Percentiles rank a stretch among this genome's conserved stretches.
Conservation (phyloP, 2,113 vertebrate genomes). For the Corydoras maculifer region DNA sequence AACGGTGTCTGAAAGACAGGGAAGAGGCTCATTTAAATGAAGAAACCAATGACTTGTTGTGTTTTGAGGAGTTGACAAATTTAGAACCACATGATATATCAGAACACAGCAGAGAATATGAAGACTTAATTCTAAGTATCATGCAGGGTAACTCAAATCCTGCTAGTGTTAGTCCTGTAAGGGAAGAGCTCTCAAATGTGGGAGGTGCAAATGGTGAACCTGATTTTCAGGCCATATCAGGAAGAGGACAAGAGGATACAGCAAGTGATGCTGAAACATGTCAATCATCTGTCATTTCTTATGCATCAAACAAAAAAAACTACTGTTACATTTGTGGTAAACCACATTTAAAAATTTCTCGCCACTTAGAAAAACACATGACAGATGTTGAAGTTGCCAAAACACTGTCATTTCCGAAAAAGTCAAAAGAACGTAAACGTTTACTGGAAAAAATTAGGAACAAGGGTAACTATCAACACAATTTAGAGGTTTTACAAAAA, state of each 20-base stretch:
- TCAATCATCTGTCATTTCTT: conserved; percentile 8
- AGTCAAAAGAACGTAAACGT: conserved; percentile 33
- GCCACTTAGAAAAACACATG: conserved; percentile 30
- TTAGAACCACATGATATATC: conserved; percentile 2
- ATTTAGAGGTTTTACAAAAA: conserved; percentile 5
- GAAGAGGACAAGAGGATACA: conserved; percentile 1
- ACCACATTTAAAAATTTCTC: conserved; percentile 19
- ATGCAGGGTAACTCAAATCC: neutral
- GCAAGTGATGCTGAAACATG: neutral
- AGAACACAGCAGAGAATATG: neutral
- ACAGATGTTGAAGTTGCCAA: conserved; percentile 8
- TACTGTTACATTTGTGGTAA: conserved; percentile 38
- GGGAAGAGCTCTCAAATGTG: conserved; percentile 10
- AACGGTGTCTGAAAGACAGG: neutral
- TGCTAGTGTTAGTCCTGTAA: neutral
- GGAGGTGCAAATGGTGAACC: neutral
- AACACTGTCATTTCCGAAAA: conserved; percentile 15
- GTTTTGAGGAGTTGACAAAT: conserved; percentile 6
- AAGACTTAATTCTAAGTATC: conserved; percentile 3
- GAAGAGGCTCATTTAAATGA: neutral
- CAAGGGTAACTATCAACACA: conserved; percentile 1
- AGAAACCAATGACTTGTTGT: conserved; percentile 3
- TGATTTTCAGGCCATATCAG: neutral
- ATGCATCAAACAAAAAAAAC: conserved; percentile 24
- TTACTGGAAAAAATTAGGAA: neutral